phyloP scores from a whole-genome alignment of 2,888 invertebrate genomes.

The Stenchaetothrips biformis region DNA sequence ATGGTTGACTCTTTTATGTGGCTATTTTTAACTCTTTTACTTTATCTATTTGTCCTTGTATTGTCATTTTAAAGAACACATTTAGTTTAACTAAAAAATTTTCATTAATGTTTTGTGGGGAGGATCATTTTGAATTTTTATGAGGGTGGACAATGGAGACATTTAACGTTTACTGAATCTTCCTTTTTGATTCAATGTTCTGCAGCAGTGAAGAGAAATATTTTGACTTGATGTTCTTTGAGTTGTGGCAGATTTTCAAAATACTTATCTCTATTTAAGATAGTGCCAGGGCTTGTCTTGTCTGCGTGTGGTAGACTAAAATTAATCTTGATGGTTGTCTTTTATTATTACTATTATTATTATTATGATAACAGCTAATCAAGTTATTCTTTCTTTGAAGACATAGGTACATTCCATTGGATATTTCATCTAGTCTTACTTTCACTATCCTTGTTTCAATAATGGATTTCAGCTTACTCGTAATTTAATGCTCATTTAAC shows the following conservation, averaged over 20 bases:
- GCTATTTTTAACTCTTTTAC: neutral
- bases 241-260: neutral
- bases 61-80: neutral
- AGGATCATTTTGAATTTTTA: neutral
- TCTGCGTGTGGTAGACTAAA: neutral
- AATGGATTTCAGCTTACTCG: neutral
- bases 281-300: neutral
- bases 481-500: neutral
- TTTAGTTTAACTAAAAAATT: neutral
- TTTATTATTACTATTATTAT: neutral
- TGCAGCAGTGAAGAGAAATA: too few relatives aligned
- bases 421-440: neutral
- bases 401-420: constrained; percentile 16
- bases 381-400: neutral
- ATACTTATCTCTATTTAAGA: neutral
- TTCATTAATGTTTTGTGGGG: neutral
- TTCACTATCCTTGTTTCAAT: neutral
- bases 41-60: neutral
- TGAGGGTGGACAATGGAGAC: too few relatives aligned
- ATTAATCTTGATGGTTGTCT: neutral
- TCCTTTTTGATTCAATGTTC: too few relatives aligned
- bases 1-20: neutral
- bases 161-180: too few relatives aligned
- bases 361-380: neutral
- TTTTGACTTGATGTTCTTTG: neutral